Evolutionary conservation across 2,888 invertebrate species (phyloP).

Genomic region (Tethea ocularis): DNA sequence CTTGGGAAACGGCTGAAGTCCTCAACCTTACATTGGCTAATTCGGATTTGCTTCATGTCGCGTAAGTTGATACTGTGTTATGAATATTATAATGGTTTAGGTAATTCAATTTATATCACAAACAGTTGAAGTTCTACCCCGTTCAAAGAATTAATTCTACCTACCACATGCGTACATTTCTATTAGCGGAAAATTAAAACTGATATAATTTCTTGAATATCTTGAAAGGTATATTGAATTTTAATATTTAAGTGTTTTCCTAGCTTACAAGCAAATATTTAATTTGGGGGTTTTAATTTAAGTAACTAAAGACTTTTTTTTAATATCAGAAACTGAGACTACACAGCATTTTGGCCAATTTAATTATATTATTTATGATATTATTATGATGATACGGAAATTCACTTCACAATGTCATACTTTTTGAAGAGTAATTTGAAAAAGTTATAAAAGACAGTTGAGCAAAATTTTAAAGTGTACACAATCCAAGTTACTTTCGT

Average conservation of each 20-base stretch:
- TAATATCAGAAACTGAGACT: neutral
- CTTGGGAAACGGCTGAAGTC: constrained; percentile 72
- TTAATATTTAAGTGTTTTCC: no score
- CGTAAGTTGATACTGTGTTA: constrained; percentile 61
- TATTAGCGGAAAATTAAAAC: no score
- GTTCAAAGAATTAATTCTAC: neutral
- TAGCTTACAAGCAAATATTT: no score
- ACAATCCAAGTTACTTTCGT: constrained; percentile 17
- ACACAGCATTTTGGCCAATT: neutral
- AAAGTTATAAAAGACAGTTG: constrained; percentile 3
- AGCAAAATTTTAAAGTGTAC: neutral
- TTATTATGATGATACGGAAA: neutral
- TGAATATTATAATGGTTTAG: constrained; percentile 46
- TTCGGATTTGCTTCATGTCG: constrained; percentile 73
- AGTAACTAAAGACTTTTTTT: neutral
- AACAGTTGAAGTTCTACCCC: neutral
- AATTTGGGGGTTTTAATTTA: no score
- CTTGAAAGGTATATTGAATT: no score
- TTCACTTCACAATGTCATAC: neutral
- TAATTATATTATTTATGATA: neutral
- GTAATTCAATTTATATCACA: constrained; percentile 33
- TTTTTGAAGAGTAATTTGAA: constrained; percentile 14
- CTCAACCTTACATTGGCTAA: constrained; percentile 73
- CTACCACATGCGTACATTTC: neutral
- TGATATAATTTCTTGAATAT: no score